These are phyloP conservation scores for Theropithecus gelada DNA, from an alignment of 2,113 vertebrate species.

Conservation along the genomic window DNA sequence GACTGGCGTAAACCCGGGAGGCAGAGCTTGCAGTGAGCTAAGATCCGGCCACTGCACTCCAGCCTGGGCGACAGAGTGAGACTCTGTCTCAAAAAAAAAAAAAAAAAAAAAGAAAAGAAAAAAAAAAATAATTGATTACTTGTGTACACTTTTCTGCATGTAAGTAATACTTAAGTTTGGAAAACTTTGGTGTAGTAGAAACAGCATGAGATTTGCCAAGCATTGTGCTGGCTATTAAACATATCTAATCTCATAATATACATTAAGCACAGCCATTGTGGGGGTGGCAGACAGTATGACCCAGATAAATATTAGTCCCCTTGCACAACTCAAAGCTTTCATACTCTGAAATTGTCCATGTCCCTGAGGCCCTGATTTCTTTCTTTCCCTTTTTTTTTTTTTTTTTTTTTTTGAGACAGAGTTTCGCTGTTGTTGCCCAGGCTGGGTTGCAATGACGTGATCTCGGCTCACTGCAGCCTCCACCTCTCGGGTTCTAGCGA, in stretches of 20 bases:
- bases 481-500: too few species aligned
- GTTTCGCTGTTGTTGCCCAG: too few species aligned
- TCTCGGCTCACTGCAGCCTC: too few species aligned
- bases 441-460: too few species aligned
- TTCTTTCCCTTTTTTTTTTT: too few species aligned
- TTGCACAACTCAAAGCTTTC: background rate
- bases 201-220: background rate
- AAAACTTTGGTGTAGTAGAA: background rate
- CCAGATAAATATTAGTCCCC: background rate
- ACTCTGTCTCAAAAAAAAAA: too few species aligned
- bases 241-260: background rate
- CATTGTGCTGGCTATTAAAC: background rate
- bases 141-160: slow-evolving; percentile 9
- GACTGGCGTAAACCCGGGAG: too few species aligned
- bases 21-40: too few species aligned
- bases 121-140: background rate
- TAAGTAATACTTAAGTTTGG: slow-evolving; percentile 31
- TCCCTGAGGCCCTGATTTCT: background rate
- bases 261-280: background rate
- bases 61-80: too few species aligned
- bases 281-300: background rate
- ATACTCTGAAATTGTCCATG: background rate
- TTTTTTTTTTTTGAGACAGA: too few species aligned
- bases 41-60: too few species aligned
- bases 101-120: too few species aligned